Evolutionary conservation across 1,140 invertebrate genomes (phyloP).

Genomic region (Anadara kagoshimensis): DNA sequence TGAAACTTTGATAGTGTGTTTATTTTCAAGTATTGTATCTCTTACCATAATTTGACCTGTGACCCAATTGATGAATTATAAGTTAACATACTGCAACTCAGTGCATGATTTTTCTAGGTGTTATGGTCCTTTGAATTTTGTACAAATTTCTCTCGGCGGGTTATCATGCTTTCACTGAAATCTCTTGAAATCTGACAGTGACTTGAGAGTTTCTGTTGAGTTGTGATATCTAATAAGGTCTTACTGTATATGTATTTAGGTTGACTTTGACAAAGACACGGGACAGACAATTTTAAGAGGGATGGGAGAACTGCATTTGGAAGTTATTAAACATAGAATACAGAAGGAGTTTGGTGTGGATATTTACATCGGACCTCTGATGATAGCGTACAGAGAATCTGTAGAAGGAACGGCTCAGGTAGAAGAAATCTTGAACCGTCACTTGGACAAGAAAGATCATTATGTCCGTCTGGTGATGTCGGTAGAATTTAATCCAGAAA

Average conservation of each 20-base stretch:
- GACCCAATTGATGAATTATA: too few species aligned
- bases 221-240: neutral
- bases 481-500: conserved; percentile 43
- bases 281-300: conserved; percentile 87
- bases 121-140: too few species aligned
- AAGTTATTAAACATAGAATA: conserved; percentile 85
- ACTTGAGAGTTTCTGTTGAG: neutral
- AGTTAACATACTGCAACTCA: too few species aligned
- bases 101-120: too few species aligned
- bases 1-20: too few species aligned
- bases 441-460: conserved; percentile 75
- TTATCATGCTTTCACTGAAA: too few species aligned
- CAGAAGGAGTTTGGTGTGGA: conserved; percentile 91
- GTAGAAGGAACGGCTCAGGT: conserved; percentile 66
- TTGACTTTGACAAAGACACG: conserved; percentile 79
- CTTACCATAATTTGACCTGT: too few species aligned
- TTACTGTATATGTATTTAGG: conserved; percentile 68
- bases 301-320: conserved; percentile 98
- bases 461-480: conserved; percentile 57
- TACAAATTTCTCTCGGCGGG: too few species aligned
- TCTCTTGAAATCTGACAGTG: too few species aligned
- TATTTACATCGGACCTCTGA: conserved; percentile 87
- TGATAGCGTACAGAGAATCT: conserved; percentile 92
- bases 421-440: conserved; percentile 78
- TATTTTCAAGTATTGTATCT: too few species aligned